Evolutionary conservation across 2,888 invertebrate genomes (phyloP).

Genomic region (Gastrophysa polygoni): DNA sequence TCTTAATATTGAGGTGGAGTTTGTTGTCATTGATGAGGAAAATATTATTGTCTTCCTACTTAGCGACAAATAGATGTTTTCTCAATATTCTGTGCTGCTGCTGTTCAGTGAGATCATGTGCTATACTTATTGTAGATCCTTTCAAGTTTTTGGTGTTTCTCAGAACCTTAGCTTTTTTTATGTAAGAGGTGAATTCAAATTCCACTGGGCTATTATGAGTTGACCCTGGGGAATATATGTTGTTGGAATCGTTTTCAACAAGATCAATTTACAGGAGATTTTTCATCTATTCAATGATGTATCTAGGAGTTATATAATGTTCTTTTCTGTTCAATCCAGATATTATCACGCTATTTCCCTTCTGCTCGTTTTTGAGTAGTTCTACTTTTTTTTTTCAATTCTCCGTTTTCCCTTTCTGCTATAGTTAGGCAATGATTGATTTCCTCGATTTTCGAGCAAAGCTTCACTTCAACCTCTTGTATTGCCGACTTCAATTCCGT

Average conservation of each 20-base stretch:
- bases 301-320: neutral
- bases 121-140: neutral
- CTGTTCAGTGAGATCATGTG: slow-evolving; percentile 1
- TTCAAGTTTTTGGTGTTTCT: neutral
- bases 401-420: slow-evolving; percentile 2
- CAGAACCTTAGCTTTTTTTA: neutral
- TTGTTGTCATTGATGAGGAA: neutral
- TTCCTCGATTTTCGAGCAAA: slow-evolving; percentile 1
- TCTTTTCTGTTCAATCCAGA: neutral
- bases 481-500: neutral
- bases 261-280: neutral
- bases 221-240: neutral
- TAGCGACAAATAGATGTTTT: neutral
- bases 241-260: neutral
- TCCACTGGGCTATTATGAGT: slow-evolving; percentile 3
- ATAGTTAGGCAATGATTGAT: neutral
- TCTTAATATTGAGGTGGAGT: slow-evolving; percentile 6
- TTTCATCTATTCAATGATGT: neutral
- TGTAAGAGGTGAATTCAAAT: neutral
- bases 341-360: slow-evolving; percentile 1
- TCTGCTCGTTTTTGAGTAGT: neutral
- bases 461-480: slow-evolving; percentile 3
- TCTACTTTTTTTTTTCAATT: neutral
- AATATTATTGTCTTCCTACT: neutral
- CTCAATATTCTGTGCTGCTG: neutral